Conservation (phyloP, 2,888 invertebrate genomes). For the Junonia oenone region DNA sequence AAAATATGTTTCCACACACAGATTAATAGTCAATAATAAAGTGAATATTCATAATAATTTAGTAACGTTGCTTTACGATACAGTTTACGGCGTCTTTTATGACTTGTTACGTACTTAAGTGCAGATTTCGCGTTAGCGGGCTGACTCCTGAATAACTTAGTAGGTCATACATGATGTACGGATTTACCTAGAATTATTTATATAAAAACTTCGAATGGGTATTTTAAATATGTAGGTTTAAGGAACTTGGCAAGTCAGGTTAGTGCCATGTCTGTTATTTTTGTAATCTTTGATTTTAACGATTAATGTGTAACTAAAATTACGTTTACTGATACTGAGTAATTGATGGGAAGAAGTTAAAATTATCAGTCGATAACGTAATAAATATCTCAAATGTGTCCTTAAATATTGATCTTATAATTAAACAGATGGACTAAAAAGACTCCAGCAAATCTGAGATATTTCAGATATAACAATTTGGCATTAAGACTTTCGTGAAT, state of each 20-base stretch:
- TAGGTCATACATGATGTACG: conserved; percentile 35
- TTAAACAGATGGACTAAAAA: too few relatives aligned
- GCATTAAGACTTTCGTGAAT: background rate
- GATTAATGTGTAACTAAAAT: too few relatives aligned
- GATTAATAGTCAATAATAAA: conserved; percentile 23
- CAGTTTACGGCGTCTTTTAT: conserved; percentile 66
- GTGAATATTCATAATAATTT: conserved; percentile 70
- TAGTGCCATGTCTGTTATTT: too few relatives aligned
- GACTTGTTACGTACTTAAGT: conserved; percentile 71
- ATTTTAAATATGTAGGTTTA: background rate
- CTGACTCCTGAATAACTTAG: conserved; percentile 65
- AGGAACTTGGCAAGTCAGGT: background rate
- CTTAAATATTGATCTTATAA: too few relatives aligned
- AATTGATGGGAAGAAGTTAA: too few relatives aligned
- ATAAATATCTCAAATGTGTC: too few relatives aligned
- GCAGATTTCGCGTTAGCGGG: conserved; percentile 67
- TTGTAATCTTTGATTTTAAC: too few relatives aligned
- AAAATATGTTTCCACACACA: background rate
- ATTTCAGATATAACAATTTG: background rate
- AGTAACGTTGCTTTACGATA: conserved; percentile 61
- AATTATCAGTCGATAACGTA: too few relatives aligned
- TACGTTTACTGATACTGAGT: too few relatives aligned
- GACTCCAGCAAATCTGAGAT: background rate
- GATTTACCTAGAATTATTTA: conserved; percentile 9
- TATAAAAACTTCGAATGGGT: background rate